phyloP scores from a whole-genome alignment of 2,113 vertebrate species.

The Ibidorhyncha struthersii region DNA sequence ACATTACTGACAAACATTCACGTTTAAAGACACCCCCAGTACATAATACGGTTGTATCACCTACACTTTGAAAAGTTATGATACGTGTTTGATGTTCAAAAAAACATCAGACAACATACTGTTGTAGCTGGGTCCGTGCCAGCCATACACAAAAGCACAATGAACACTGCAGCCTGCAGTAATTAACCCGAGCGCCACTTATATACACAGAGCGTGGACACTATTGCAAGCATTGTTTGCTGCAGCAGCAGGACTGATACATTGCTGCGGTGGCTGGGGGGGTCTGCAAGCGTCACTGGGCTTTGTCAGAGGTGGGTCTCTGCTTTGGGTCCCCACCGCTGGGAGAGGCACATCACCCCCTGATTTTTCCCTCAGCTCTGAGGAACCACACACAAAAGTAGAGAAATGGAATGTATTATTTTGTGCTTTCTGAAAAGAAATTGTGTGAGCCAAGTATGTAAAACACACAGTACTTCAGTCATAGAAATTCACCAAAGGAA shows the following conservation, averaged over 20 bases:
- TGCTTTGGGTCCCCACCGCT: background rate
- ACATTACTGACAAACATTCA: fast-evolving
- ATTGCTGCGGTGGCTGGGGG: background rate
- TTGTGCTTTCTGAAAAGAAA: background rate
- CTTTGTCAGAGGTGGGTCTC: background rate
- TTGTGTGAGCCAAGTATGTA: background rate
- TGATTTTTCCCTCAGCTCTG: background rate
- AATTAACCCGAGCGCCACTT: background rate
- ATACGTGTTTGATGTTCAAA: background rate
- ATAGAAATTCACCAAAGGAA: background rate
- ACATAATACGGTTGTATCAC: background rate
- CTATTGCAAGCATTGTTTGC: background rate
- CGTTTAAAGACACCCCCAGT: background rate
- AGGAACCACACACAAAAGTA: background rate
- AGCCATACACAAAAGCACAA: background rate
- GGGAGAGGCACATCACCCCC: background rate
- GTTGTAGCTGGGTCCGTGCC: background rate
- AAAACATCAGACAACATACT: background rate
- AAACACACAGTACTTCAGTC: background rate
- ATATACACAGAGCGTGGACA: background rate
- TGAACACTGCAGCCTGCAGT: background rate
- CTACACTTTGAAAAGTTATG: background rate
- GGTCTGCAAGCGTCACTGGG: background rate
- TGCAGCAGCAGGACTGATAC: background rate
- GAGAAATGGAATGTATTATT: background rate